phyloP scores from a whole-genome alignment of 1,140 invertebrate species.

The Drosophila pectinifera region DNA sequence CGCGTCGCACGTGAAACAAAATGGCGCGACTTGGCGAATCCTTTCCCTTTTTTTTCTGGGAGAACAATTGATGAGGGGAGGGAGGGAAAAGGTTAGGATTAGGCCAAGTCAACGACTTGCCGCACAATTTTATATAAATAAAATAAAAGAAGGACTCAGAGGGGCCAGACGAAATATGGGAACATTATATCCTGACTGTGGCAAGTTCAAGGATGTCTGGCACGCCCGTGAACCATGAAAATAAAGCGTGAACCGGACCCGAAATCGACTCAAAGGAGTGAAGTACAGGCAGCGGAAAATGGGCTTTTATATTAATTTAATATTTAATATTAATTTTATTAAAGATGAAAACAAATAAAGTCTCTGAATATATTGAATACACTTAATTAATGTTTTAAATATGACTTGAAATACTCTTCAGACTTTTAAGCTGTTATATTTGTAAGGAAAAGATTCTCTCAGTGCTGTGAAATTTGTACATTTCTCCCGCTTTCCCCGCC shows the following conservation, averaged over 20 bases:
- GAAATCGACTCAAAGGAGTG: constrained; percentile 25
- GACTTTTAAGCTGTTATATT: background rate
- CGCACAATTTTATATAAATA: constrained; percentile 58
- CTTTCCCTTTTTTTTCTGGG: constrained; percentile 24
- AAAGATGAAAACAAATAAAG: no score
- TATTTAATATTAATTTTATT: no score
- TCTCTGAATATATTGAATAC: no score
- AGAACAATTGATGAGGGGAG: constrained; percentile 33
- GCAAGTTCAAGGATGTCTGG: constrained; percentile 79
- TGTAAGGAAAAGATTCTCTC: background rate
- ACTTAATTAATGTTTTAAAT: no score
- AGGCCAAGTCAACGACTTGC: constrained; percentile 48
- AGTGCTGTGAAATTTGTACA: constrained; percentile 9
- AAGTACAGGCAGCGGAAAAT: background rate
- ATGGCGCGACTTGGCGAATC: constrained; percentile 48
- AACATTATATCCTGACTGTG: constrained; percentile 72
- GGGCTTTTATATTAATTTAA: no score
- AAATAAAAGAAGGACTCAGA: constrained; percentile 15
- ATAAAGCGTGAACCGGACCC: constrained; percentile 38
- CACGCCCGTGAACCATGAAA: constrained; percentile 45
- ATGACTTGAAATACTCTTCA: background rate
- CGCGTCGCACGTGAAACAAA: constrained; percentile 52
- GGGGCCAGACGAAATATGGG: constrained; percentile 73
- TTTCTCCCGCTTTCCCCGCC: constrained; percentile 20
- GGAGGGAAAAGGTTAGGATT: constrained; percentile 25